Evolutionary conservation across 2,797 vertebrate species (phyloP), one percentile per base, ranked within the genome.

Genomic region (Monodelphis domestica): DNA sequence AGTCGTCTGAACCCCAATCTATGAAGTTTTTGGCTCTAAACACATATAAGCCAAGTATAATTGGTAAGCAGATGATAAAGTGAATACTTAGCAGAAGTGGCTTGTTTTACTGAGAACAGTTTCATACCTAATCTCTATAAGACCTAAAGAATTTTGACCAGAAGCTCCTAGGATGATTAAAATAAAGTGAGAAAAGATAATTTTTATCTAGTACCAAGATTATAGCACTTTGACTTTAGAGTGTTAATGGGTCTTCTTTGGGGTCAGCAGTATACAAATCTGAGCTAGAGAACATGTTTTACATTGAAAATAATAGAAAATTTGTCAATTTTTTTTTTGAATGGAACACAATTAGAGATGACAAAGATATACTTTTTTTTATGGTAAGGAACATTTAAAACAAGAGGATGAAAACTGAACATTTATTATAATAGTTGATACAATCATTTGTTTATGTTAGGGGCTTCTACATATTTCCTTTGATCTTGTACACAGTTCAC

Each of bases 231-330:
- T 26, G 63, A 28, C 45, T 33, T 70, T 45, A 78, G 38, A 45
- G 0, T 26, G 26, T 10, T 15, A 3, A 0, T 70, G 6, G 33
- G 50, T 45, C 9, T 29, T 38, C 12, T 12, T 0, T 0, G 24
- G 15, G 53, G 17, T 54, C 11, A 12, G 3, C 54, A 45, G 26
- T n/a, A 52, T 51, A n/a, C n/a, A 52, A 33, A 33, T 29, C 90
- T 55, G 12, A 51, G 28, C 56, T 6, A 38, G 33, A 38, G 87
- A 24, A 53, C 0, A 1, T 12, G 0, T 6, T 93, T 89, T 12
- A 78, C 12, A 4, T 33, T 38, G 55, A 38, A 78, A 78, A n/a
- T 57, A 12, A 45, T 52, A 0, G n/a, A 26, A 88, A n/a, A 53
- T 78, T 78, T 78, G n/a, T 29, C 30, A 63, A 5, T 6, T 30